Conservation (phyloP, 2,113 vertebrate genomes). For the Mus pahari region DNA sequence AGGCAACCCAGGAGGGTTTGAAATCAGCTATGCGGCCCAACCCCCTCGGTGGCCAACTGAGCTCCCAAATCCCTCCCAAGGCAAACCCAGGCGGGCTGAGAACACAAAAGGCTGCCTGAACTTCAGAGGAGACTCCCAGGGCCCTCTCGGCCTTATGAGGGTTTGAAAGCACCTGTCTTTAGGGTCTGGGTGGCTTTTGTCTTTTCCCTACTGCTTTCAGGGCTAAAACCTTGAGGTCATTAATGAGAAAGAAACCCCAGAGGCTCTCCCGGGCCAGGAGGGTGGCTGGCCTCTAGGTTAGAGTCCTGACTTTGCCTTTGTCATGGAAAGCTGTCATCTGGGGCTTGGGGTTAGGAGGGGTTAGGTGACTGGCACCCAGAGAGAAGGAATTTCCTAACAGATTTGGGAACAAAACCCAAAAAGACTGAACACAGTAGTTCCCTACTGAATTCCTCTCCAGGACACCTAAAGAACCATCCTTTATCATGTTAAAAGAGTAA, state of each 20-base stretch:
- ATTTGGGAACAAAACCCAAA: conserved; percentile 61
- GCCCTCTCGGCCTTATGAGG: background rate
- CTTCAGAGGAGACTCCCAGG: background rate
- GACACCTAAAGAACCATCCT: background rate
- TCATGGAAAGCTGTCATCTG: conserved; percentile 68
- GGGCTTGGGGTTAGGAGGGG: background rate
- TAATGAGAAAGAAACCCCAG: background rate
- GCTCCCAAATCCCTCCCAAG: background rate
- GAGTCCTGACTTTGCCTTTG: conserved; percentile 63
- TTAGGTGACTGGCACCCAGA: background rate
- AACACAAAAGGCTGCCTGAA: background rate
- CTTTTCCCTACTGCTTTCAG: background rate
- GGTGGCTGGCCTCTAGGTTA: background rate
- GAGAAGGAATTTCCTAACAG: conserved; percentile 59
- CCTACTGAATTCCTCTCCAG: conserved; percentile 47
- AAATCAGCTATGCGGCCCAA: too few relatives aligned
- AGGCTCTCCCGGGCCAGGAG: background rate
- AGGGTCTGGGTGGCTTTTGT: background rate
- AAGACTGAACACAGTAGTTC: conserved; percentile 33
- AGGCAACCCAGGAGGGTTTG: background rate
- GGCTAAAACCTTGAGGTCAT: conserved; percentile 19
- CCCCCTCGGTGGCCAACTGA: fast-evolving
- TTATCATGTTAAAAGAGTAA: conserved; percentile 66
- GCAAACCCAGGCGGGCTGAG: background rate
- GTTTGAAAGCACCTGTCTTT: background rate